Evolutionary conservation across 2,888 invertebrate genomes (phyloP), one percentile per base, ranked within the genome.

Genomic region (Physocephala rufipes): DNA sequence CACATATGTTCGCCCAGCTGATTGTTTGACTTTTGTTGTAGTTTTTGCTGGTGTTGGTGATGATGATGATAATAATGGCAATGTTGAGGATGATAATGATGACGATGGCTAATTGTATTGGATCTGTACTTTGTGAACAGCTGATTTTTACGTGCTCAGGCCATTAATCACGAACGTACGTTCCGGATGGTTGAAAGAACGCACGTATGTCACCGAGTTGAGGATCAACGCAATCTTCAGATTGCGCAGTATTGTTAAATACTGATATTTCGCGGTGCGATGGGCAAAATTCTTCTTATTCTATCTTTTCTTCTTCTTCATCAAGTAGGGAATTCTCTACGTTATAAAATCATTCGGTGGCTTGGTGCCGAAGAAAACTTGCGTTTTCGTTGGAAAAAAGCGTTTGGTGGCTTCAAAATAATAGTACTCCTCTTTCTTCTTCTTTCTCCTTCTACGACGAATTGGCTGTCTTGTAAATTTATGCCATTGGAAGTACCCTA

Each of bases 381-480:
- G n/a, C n/a, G n/a, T n/a, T n/a, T n/a, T n/a, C n/a, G n/a, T n/a
- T n/a, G n/a, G n/a, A n/a, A n/a, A n/a, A n/a, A n/a, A n/a, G n/a
- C n/a, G n/a, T n/a, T n/a, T n/a, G 59, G 59, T 30, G 30, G 19
- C 62, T 62, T 24, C 62, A 62, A 62, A 62, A n/a, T n/a, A n/a
- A n/a, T n/a, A n/a, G n/a, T n/a, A n/a, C n/a, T n/a, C n/a, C n/a
- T n/a, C n/a, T n/a, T n/a, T n/a, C n/a, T n/a, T n/a, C n/a, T n/a
- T n/a, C n/a, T n/a, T n/a, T n/a, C n/a, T n/a, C n/a, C n/a, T n/a
- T n/a, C n/a, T n/a, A n/a, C n/a, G n/a, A n/a, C n/a, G n/a, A n/a
- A n/a, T n/a, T n/a, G n/a, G n/a, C n/a, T n/a, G n/a, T n/a, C n/a
- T n/a, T n/a, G n/a, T n/a, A n/a, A n/a, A n/a, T n/a, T n/a, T n/a